Percentiles rank a stretch among this genome's conserved stretches.
These are phyloP conservation scores for Tympanuchus pallidicinctus DNA, from an alignment of 2,113 vertebrate species.

Conservation along the genomic window DNA sequence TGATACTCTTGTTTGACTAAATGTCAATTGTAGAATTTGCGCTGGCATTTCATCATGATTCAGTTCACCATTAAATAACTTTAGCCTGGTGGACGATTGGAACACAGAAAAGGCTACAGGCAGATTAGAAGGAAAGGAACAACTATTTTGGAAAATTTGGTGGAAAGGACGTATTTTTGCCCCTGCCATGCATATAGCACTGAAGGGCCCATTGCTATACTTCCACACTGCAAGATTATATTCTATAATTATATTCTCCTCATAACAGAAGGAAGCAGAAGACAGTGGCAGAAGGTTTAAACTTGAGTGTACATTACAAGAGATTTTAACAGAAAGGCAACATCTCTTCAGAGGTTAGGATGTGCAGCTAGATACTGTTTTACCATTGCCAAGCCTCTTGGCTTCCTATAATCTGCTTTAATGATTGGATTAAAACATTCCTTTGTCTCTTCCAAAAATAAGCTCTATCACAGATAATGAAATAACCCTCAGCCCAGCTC, in stretches of 20 bases:
- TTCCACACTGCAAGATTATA: neutral
- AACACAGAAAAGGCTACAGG: neutral
- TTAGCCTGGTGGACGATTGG: neutral
- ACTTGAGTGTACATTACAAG: neutral
- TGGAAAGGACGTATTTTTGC: neutral
- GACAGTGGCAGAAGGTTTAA: neutral
- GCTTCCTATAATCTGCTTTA: neutral
- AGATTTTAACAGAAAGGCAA: neutral
- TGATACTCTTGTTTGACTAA: neutral
- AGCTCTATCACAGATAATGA: neutral
- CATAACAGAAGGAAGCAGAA: neutral
- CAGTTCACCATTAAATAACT: constrained; percentile 15
- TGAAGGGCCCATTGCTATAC: neutral
- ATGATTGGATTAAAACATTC: neutral
- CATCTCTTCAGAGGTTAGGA: neutral
- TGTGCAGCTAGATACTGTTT: neutral
- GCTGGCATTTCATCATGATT: neutral
- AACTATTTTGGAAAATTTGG: neutral
- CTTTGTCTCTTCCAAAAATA: neutral
- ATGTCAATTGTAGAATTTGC: constrained; percentile 28
- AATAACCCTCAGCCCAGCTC: neutral
- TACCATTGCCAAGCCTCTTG: neutral
- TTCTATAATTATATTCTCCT: neutral
- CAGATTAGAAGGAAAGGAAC: neutral
- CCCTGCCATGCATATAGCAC: neutral